These are phyloP conservation scores for Rhynchonema sp. DNA, from an alignment of 2,888 invertebrate species.

Conservation along the genomic window DNA sequence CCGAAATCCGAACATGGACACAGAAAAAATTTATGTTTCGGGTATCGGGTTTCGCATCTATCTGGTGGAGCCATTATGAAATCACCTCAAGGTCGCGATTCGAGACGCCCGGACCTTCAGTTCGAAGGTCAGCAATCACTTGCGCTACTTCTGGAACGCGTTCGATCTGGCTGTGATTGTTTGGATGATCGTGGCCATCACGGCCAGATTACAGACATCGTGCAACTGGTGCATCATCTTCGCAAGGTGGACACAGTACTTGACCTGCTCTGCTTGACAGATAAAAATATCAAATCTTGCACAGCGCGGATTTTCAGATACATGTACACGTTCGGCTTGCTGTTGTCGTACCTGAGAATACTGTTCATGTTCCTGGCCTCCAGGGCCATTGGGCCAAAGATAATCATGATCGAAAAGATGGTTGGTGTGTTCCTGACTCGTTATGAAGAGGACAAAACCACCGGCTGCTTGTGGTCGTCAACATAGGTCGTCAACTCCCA, in stretches of 20 bases:
- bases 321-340: conserved; percentile 24
- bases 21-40: too few relatives aligned
- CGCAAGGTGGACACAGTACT: too few relatives aligned
- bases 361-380: conserved; percentile 28
- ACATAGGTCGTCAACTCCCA: not conserved
- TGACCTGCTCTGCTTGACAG: too few relatives aligned
- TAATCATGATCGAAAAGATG: conserved; percentile 31
- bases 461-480: not conserved
- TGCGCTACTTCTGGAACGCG: conserved; percentile 25
- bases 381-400: conserved; percentile 30
- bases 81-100: not conserved
- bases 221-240: not conserved
- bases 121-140: conserved; percentile 24
- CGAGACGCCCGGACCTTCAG: not conserved
- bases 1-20: too few relatives aligned
- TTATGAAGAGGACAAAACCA: too few relatives aligned
- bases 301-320: too few relatives aligned
- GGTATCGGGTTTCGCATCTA: too few relatives aligned
- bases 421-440: conserved; percentile 11
- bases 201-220: conserved; percentile 9
- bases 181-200: not conserved
- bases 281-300: too few relatives aligned
- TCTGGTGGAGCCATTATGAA: too few relatives aligned
- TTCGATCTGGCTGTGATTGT: not conserved
- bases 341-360: conserved; percentile 27